Conservation (phyloP, 2,797 vertebrate genomes). For the Sparidentex hasta region DNA sequence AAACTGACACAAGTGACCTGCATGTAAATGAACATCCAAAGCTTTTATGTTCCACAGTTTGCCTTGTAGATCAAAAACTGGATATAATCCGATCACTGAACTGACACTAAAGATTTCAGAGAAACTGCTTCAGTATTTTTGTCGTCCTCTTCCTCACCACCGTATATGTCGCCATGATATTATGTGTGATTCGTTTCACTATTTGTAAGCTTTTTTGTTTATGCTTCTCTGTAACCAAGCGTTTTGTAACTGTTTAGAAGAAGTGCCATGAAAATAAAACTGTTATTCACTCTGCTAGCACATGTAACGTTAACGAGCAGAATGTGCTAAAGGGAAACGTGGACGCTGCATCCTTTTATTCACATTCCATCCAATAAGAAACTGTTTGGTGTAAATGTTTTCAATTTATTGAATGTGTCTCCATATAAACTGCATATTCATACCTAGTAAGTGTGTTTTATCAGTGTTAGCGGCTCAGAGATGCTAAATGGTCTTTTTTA, state of each 20-base stretch:
- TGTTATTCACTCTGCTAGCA: constrained; percentile 9
- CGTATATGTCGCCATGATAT: constrained; percentile 1
- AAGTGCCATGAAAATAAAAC: constrained; percentile 60
- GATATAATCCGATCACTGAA: background rate
- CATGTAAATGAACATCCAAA: background rate
- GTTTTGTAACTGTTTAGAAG: constrained; percentile 45
- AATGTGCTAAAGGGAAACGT: background rate
- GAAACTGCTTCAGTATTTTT: background rate
- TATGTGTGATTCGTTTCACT: constrained; percentile 10
- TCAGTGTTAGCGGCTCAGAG: background rate
- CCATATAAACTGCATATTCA: background rate
- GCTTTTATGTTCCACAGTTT: constrained; percentile 4
- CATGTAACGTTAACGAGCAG: background rate
- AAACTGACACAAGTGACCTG: background rate
- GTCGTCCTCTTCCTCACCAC: background rate
- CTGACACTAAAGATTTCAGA: constrained; percentile 8
- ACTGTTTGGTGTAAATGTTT: background rate
- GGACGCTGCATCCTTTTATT: background rate
- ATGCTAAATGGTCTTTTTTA: background rate
- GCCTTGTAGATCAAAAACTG: background rate
- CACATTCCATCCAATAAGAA: background rate
- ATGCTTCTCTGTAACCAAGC: constrained; percentile 24
- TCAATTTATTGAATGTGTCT: background rate
- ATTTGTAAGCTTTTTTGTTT: constrained; percentile 19
- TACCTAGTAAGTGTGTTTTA: background rate